Percentiles rank a stretch among this genome's conserved stretches.
Evolutionary conservation across 2,797 vertebrate genomes (phyloP).

Genomic region (Leptatherina wallacei): DNA sequence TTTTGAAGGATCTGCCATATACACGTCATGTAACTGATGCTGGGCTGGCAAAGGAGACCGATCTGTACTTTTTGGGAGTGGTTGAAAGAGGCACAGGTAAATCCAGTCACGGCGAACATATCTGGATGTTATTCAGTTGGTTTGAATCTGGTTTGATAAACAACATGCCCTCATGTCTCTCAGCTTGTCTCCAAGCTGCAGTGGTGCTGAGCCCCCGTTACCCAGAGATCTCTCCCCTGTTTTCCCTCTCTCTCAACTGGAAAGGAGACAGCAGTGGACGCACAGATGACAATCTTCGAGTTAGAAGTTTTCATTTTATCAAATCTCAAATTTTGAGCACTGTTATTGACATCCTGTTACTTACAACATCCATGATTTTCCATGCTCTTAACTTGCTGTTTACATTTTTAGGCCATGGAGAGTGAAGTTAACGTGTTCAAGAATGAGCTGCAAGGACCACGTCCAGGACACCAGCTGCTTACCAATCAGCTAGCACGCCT

Average conservation of each 20-base stretch:
- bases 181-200: slow-evolving; percentile 91
- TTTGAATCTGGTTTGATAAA: neutral
- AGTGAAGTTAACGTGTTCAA: slow-evolving; percentile 94
- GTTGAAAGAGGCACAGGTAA: slow-evolving; percentile 97
- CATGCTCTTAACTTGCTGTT: neutral
- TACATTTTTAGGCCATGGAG: slow-evolving; percentile 89
- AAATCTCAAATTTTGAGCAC: neutral
- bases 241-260: slow-evolving; percentile 94
- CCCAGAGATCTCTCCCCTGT: slow-evolving; percentile 90
- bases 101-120: neutral
- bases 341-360: neutral
- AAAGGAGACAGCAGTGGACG: slow-evolving; percentile 92
- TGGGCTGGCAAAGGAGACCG: slow-evolving; percentile 90
- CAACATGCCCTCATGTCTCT: neutral
- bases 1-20: slow-evolving; percentile 85
- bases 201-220: slow-evolving; percentile 94
- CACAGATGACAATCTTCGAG: slow-evolving; percentile 94
- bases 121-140: neutral
- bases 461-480: slow-evolving; percentile 92
- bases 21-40: slow-evolving; percentile 90
- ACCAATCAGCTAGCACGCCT: slow-evolving; percentile 96
- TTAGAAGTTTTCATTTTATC: slow-evolving; percentile 60
- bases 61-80: slow-evolving; percentile 91
- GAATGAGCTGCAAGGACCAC: slow-evolving; percentile 91
- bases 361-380: neutral